Percentiles rank a stretch among this genome's conserved stretches.
Evolutionary conservation across 1,140 invertebrate species (phyloP).

Genomic region (Trypoxylus dichotomus): DNA sequence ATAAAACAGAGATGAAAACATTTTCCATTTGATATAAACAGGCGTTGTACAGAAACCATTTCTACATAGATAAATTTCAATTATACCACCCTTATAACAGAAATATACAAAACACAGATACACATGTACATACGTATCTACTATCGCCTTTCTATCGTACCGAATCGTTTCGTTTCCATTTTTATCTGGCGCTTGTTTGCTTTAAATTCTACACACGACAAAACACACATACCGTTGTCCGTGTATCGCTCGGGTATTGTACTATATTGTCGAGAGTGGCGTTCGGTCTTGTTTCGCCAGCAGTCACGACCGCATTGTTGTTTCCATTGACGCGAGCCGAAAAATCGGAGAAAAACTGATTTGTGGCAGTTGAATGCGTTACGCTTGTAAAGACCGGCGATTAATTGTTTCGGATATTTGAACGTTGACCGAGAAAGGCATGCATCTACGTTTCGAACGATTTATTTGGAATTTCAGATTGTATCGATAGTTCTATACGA

Average conservation of each 20-base stretch:
- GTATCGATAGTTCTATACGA: not conserved
- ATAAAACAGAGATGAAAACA: too few species aligned
- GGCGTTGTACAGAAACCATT: too few species aligned
- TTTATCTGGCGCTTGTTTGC: not conserved
- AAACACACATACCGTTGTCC: not conserved
- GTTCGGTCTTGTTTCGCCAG: not conserved
- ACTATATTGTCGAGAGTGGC: not conserved
- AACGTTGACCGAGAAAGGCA: not conserved
- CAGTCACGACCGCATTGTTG: not conserved
- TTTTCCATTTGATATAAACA: too few species aligned
- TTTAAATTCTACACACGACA: not conserved
- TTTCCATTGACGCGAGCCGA: not conserved
- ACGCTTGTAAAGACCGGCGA: not conserved
- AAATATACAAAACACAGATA: too few species aligned
- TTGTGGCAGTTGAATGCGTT: not conserved
- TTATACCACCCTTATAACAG: too few species aligned
- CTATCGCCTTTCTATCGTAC: too few species aligned
- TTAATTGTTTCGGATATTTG: conserved; percentile 7
- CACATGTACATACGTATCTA: too few species aligned
- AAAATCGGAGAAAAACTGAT: not conserved
- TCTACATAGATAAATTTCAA: too few species aligned
- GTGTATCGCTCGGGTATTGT: not conserved
- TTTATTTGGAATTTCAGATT: not conserved
- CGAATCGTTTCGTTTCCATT: not conserved
- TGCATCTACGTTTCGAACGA: not conserved